phyloP scores from a whole-genome alignment of 2,797 vertebrate species.

The Notamacropus eugenii region DNA sequence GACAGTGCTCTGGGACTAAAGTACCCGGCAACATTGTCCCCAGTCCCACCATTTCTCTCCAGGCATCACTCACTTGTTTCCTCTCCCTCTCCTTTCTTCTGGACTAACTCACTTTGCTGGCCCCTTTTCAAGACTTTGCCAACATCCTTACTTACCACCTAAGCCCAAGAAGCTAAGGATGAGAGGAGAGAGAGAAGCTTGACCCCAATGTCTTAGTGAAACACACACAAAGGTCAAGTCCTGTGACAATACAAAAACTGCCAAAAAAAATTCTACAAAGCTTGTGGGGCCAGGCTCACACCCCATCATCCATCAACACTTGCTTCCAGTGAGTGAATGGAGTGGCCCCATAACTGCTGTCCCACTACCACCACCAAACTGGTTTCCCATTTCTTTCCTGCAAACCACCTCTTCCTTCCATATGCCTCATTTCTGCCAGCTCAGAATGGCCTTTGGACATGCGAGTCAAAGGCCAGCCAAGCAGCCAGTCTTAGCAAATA shows the following conservation, averaged over 20 bases:
- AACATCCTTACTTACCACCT: neutral
- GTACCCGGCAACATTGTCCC: too few species aligned
- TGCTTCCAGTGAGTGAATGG: neutral
- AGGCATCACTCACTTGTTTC: neutral
- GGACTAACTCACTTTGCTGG: neutral
- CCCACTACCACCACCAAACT: neutral
- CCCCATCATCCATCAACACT: neutral
- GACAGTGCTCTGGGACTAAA: neutral
- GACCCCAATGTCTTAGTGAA: neutral
- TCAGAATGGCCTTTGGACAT: neutral
- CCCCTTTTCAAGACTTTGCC: neutral
- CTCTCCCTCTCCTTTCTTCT: neutral
- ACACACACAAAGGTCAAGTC: neutral
- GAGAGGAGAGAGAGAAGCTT: neutral
- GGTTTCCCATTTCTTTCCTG: neutral
- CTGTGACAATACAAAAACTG: neutral
- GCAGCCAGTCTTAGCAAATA: neutral
- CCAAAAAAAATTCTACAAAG: neutral
- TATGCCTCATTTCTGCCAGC: neutral
- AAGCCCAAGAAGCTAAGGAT: neutral
- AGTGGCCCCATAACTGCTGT: neutral
- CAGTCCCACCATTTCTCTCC: neutral
- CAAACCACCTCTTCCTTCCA: neutral
- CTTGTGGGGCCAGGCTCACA: neutral
- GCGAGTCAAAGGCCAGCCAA: neutral